Evolutionary conservation across 2,113 vertebrate species (phyloP).

Genomic region (Poecilia latipinna): DNA sequence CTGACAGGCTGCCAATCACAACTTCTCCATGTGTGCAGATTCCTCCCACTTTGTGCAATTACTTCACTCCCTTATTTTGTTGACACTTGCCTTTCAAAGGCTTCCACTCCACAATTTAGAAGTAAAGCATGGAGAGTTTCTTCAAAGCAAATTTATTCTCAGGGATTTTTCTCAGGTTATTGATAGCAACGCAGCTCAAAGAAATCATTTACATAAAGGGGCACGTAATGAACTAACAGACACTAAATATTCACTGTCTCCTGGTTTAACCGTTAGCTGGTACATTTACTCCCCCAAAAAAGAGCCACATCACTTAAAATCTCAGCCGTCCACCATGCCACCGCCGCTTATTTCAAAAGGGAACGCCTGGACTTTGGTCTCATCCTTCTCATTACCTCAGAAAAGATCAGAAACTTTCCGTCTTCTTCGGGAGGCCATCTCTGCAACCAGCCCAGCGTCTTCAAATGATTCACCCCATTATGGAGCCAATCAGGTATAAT

Average conservation of each 20-base stretch:
- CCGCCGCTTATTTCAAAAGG: conserved; percentile 44
- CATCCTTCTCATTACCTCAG: conserved; percentile 48
- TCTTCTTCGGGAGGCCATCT: conserved; percentile 55
- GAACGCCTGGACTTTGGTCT: conserved; percentile 50
- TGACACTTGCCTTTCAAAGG: conserved; percentile 55
- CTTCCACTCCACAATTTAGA: conserved; percentile 34
- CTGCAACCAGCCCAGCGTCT: conserved; percentile 32
- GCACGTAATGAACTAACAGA: conserved; percentile 51
- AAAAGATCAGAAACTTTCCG: conserved; percentile 41
- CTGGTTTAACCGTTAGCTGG: conserved; percentile 27
- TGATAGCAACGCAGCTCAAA: conserved; percentile 52
- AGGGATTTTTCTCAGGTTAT: conserved; percentile 50
- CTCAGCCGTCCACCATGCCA: conserved; percentile 31
- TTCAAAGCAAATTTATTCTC: conserved; percentile 61
- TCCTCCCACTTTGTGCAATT: conserved; percentile 34
- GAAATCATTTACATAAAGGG: conserved; percentile 51
- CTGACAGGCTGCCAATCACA: conserved; percentile 63
- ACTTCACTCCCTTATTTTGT: conserved; percentile 43
- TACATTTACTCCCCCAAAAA: conserved; percentile 18
- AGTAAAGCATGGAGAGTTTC: conserved; percentile 43
- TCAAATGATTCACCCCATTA: conserved; percentile 76
- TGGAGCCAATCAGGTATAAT: conserved; percentile 76
- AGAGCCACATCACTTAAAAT: conserved; percentile 55
- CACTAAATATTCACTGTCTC: conserved; percentile 18
- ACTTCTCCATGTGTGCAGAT: conserved; percentile 35